Base-by-base conservation (phyloP, 2,888 invertebrate species). In the Hofmannophila pseudospretella region DNA sequence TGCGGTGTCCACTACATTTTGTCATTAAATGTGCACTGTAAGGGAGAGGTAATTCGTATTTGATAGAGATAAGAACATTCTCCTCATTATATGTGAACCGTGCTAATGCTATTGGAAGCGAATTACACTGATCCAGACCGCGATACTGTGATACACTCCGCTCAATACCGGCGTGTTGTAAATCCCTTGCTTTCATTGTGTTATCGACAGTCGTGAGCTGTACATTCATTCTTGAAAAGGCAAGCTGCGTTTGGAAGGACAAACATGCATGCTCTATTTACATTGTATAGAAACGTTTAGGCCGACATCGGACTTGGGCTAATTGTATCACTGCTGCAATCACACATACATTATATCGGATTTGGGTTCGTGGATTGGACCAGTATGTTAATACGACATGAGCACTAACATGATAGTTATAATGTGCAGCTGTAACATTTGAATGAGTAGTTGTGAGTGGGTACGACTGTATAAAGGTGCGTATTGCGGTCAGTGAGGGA, bases 401-500 rank as follows among this genome's bases (percentile, higher is more conserved):
- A 20, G 19, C 8, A 13, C 27, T 28, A 8, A 34, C 11, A 20
- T 12, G 27, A 39, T 36, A 42, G 36, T 38, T 37, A 43, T 44
- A 38, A 47, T 45, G 41, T 45, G 36, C 33, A 26, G 35, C 34
- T 49, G 53, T 56, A 58, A 59, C 55, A 58, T 64, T 57, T 50
- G 58, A 66, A 62, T 64, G 51, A 55, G 45, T 60, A 51, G 55
- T 58, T 67, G 55, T 48, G 51, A 58, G 58, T 58, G 58, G 56
- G 40, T 46, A 46, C 39, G 39, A 33, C 31, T 28, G 32, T 38
- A 39, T 32, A 28, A 25, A 41, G 38, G 34, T 61, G 68, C 59
- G 65, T 66, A 71, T 72, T 75, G 69, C 74, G 71, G 73, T 71
- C 70, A 74, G 60, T 52, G 54, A 56, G 58, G 67, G 61, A 63